Percentiles rank a stretch among this genome's conserved stretches.
Evolutionary conservation across 2,797 vertebrate species (phyloP).

Genomic region (Tiaroga cobitis): DNA sequence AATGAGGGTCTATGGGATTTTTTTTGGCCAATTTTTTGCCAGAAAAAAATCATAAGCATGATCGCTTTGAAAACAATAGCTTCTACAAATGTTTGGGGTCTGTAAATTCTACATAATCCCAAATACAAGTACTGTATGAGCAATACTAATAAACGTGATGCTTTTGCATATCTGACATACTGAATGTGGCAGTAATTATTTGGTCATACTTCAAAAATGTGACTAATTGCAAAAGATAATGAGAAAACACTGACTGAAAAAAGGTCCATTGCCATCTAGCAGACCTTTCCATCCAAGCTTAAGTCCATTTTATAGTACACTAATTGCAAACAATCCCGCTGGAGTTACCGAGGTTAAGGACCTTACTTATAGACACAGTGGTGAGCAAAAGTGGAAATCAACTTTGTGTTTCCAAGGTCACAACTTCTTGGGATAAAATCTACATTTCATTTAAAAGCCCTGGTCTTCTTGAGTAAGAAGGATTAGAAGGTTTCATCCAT

Average conservation of each 20-base stretch:
- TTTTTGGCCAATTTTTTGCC: background rate
- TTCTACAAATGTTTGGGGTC: background rate
- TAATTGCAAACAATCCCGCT: background rate
- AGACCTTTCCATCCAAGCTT: background rate
- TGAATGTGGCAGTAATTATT: background rate
- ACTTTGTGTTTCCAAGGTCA: background rate
- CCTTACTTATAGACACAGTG: background rate
- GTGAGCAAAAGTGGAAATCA: background rate
- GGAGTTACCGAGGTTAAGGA: background rate
- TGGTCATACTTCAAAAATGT: background rate
- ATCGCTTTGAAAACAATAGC: background rate
- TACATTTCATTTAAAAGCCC: background rate
- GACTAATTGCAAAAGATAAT: background rate
- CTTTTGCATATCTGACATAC: background rate
- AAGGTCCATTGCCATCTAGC: no score
- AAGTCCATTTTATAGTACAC: background rate
- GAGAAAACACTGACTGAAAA: background rate
- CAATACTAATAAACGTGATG: background rate
- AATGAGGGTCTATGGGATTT: background rate
- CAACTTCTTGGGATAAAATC: background rate
- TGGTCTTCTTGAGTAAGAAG: slow-evolving; percentile 7
- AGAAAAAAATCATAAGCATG: background rate
- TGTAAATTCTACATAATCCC: background rate
- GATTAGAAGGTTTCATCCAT: background rate
- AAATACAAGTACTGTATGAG: background rate